Conservation (phyloP, 2,888 invertebrate genomes). For the Polydesmus complanatus region DNA sequence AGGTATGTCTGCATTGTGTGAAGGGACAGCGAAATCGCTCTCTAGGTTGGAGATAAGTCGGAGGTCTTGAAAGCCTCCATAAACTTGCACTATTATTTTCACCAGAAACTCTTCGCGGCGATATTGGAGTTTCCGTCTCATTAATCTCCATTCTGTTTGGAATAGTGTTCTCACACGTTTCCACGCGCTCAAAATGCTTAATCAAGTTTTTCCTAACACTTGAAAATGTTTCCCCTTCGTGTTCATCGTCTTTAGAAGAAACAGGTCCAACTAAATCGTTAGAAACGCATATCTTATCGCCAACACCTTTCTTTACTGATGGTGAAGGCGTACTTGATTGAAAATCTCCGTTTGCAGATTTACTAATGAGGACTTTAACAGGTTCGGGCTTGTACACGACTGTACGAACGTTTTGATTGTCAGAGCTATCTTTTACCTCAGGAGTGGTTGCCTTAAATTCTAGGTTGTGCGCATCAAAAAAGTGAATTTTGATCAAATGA, state of each 20-base stretch:
- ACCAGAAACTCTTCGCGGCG: slow-evolving; percentile 20
- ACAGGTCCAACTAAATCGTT: neutral
- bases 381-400: slow-evolving; percentile 5
- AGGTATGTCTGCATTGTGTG: slow-evolving; percentile 43
- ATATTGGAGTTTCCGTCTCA: slow-evolving; percentile 4
- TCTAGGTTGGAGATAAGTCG: neutral
- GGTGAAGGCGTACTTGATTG: neutral
- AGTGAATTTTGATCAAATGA: slow-evolving; percentile 45
- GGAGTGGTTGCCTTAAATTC: slow-evolving; percentile 13
- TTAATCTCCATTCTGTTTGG: slow-evolving; percentile 18
- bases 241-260: slow-evolving; percentile 16
- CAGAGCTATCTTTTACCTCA: neutral
- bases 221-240: slow-evolving; percentile 34
- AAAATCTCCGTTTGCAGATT: neutral
- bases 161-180: slow-evolving; percentile 7
- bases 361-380: neutral
- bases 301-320: neutral
- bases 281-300: neutral
- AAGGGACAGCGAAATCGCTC: slow-evolving; percentile 47
- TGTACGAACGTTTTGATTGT: too few species aligned
- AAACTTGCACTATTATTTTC: neutral
- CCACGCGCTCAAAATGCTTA: slow-evolving; percentile 53
- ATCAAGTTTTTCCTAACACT: slow-evolving; percentile 49
- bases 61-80: slow-evolving; percentile 26
- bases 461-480: slow-evolving; percentile 44